Conservation (phyloP, 2,113 vertebrate species). For the Herpetotheres cachinnans region DNA sequence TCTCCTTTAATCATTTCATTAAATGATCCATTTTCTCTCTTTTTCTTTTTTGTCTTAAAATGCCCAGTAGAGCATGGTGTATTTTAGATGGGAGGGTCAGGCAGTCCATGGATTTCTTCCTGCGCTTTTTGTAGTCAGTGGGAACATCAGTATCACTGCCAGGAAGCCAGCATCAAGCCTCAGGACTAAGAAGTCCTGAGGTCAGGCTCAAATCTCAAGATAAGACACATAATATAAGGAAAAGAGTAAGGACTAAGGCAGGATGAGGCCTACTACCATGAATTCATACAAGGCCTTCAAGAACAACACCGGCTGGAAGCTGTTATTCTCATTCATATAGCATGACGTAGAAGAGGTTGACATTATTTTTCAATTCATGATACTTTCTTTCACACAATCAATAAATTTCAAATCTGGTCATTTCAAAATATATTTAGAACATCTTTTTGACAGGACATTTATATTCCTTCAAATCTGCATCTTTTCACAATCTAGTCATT, state of each 20-base stretch:
- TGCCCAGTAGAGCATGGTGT: background rate
- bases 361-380: background rate
- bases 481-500: background rate
- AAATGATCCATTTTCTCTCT: background rate
- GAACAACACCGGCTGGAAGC: background rate
- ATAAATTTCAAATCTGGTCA: background rate
- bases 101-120: background rate
- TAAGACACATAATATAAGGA: background rate
- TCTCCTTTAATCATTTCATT: background rate
- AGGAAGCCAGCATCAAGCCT: background rate
- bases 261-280: background rate
- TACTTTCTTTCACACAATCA: background rate
- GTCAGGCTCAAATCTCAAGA: background rate
- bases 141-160: background rate
- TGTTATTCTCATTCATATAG: background rate
- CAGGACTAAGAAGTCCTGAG: background rate
- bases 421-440: background rate
- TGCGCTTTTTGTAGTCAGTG: background rate
- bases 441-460: background rate
- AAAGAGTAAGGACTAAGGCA: background rate
- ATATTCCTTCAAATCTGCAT: background rate
- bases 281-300: background rate
- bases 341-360: background rate
- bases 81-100: background rate
- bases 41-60: background rate